phyloP scores from a whole-genome alignment of 2,888 invertebrate genomes.

The Mycalesis mineus region DNA sequence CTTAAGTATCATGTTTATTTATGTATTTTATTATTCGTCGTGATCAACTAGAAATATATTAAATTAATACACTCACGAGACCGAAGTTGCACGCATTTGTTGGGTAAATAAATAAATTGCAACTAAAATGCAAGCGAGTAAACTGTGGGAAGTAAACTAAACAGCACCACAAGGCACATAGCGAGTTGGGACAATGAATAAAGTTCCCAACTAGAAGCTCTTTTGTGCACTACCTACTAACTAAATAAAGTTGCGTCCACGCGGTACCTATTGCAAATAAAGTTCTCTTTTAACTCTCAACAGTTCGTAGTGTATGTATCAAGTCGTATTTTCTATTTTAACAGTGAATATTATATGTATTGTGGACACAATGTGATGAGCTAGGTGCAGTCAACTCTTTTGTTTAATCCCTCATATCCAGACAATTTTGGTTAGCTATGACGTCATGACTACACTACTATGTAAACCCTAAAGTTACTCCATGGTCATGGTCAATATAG shows the following conservation, averaged over 20 bases:
- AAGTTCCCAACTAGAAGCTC: constrained; percentile 14
- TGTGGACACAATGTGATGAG: not conserved
- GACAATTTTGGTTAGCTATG: too few species aligned
- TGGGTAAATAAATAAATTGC: not conserved
- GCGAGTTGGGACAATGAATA: not conserved
- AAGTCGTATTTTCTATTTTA: too few species aligned
- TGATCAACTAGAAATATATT: too few species aligned
- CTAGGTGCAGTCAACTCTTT: not conserved
- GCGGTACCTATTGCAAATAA: not conserved
- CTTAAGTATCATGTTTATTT: too few species aligned
- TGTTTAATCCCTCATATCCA: too few species aligned
- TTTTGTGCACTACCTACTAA: constrained; percentile 19
- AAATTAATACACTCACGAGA: too few species aligned
- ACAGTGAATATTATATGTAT: too few species aligned
- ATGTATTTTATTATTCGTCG: too few species aligned
- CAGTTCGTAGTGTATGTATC: not conserved
- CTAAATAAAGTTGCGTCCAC: constrained; percentile 3
- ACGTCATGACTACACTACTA: too few species aligned
- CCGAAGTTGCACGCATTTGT: too few species aligned
- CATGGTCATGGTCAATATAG: too few species aligned
- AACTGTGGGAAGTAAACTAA: not conserved
- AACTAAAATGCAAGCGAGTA: not conserved
- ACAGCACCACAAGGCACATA: not conserved
- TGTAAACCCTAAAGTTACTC: too few species aligned
- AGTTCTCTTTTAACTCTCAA: not conserved